A percentile compares a stretch with the other conserved stretches of the same genome.
Conservation (phyloP, 2,113 vertebrate genomes). For the Leucosticte australis region DNA sequence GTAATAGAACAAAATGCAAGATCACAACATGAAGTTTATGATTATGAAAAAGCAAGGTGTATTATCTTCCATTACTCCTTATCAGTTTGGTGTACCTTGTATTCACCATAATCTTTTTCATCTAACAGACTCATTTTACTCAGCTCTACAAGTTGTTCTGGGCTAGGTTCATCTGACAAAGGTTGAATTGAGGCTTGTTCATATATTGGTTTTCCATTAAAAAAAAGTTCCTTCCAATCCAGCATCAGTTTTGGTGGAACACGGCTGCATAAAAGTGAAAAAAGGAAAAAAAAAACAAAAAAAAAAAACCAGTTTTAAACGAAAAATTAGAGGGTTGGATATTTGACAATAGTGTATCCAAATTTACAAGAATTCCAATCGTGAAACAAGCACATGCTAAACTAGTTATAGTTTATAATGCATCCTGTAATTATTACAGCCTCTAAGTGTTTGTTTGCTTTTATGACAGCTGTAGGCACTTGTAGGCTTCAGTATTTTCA, state of each 20-base stretch:
- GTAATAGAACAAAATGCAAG: conserved; percentile 1
- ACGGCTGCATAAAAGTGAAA: conserved; percentile 63
- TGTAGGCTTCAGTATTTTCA: not conserved
- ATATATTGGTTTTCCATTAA: conserved; percentile 83
- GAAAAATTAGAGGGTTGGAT: not conserved
- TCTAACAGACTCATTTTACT: conserved; percentile 83
- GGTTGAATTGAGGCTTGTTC: conserved; percentile 66
- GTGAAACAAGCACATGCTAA: not conserved
- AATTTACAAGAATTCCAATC: not conserved
- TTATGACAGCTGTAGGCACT: not conserved
- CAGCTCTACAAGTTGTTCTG: conserved; percentile 74
- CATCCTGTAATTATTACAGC: not conserved
- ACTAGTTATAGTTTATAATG: not conserved
- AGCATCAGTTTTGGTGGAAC: conserved; percentile 84
- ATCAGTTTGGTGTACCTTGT: conserved; percentile 77
- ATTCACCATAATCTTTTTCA: conserved; percentile 87
- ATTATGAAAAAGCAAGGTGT: conserved; percentile 8
- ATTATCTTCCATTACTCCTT: conserved; percentile 33
- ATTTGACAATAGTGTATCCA: not conserved
- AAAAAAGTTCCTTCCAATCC: conserved; percentile 90
- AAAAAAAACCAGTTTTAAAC: not conserved
- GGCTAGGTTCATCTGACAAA: conserved; percentile 18
- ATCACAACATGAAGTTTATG: conserved; percentile 6
- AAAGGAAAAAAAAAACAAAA: not conserved
- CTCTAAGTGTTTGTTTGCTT: not conserved